A percentile compares a stretch with the other conserved stretches of the same genome.
These are phyloP conservation scores for Scolopax mira DNA, from an alignment of 2,113 vertebrate genomes.

Conservation along the genomic window DNA sequence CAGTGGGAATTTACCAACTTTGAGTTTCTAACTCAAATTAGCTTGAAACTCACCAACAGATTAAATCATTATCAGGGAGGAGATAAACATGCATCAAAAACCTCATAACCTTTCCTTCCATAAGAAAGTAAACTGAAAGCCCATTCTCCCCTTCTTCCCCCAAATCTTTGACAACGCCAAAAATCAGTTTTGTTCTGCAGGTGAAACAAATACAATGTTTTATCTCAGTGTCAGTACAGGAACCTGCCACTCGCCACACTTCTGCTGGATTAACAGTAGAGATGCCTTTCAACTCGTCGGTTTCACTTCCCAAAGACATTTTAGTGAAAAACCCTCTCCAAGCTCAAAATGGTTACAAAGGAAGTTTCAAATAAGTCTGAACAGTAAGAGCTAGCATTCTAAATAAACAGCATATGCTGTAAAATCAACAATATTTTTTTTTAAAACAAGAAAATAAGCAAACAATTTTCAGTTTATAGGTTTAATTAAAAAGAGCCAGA, in stretches of 20 bases:
- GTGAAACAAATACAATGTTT: not conserved
- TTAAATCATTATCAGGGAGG: not conserved
- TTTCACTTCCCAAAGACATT: not conserved
- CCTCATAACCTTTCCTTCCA: not conserved
- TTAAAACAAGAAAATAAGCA: not conserved
- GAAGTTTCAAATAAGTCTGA: not conserved
- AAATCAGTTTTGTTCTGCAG: not conserved
- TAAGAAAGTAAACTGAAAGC: not conserved
- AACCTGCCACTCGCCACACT: not conserved
- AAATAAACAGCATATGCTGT: not conserved
- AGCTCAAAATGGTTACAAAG: not conserved
- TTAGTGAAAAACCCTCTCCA: not conserved
- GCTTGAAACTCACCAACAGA: not conserved
- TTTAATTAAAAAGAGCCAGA: constrained; percentile 31
- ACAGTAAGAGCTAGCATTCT: not conserved
- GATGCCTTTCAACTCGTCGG: not conserved
- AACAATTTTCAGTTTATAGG: not conserved
- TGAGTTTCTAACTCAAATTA: not conserved
- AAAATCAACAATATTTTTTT: not conserved
- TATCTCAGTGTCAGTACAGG: not conserved
- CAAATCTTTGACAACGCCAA: not conserved
- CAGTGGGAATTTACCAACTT: not conserved
- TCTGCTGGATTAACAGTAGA: not conserved
- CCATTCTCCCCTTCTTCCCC: not conserved
- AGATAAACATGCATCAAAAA: not conserved